Base-by-base conservation (phyloP, 2,888 invertebrate species). In the Troides helena region DNA sequence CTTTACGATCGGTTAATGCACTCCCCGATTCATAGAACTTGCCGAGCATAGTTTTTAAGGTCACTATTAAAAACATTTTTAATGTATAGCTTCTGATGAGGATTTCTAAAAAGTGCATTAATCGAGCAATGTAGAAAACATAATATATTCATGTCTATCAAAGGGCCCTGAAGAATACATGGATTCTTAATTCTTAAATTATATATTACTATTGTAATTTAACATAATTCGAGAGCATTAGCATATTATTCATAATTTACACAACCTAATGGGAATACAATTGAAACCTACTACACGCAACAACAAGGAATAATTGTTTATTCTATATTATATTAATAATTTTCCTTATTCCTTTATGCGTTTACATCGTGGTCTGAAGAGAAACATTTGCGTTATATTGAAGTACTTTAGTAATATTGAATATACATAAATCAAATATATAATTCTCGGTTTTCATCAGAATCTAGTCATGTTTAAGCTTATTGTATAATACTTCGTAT, bases 1-100 rank as follows among this genome's bases (percentile, higher is more conserved):
- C 46, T 77, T 76, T 74, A 76, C 70, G 74, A 70, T 64, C 70
- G 72, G 73, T 73, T 72, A 76, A 74, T 74, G 71, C 72, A 70
- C 61, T 46, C 61, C 57, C 65, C 46, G 74, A 75, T 75, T 23
- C 58, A 23, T 39, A 12, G 21, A 1, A 21, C 21, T 53, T 53
- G 50, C 50, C 3, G 53, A 53, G 18, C 14, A 53, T 53, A 39
- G 39, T 39, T 10, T 10, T 39, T 39, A 10, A 39, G 10, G 8
- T 39, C 39, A 39, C 10, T 10, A 39, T 39, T 30, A 5, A 30
- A 30, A 30, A 30, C 3, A 30, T 3, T 30, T 25, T 25, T 25
- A 25, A 30, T 30, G 5, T 30, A 3, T 30, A 30, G 30, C 30
- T 30, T 30, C 30, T 30, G 5, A 30, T 3, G 30, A 30, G 5